Evolutionary conservation across 2,888 invertebrate species (phyloP).

Genomic region (Agrochola litura): DNA sequence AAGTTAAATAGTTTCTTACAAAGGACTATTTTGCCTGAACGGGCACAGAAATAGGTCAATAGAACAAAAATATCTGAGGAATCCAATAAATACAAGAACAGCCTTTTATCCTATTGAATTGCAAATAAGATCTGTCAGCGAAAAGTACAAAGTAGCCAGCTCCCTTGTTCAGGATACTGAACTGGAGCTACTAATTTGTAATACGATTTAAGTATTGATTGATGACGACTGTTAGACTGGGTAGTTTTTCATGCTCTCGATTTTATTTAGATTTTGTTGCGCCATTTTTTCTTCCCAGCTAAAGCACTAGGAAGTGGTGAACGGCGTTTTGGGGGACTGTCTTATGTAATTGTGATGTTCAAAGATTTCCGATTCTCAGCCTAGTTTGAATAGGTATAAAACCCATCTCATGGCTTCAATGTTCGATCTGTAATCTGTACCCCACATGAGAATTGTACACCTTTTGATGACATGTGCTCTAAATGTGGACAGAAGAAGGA

Average conservation of each 20-base stretch:
- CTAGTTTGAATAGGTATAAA: neutral
- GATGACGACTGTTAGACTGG: slow-evolving; percentile 11
- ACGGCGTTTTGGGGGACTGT: neutral
- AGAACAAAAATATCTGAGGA: slow-evolving; percentile 57
- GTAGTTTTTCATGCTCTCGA: neutral
- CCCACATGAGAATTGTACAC: too few relatives aligned
- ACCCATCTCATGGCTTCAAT: too few relatives aligned
- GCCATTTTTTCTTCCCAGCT: neutral
- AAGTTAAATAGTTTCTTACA: neutral
- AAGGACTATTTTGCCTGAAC: slow-evolving; percentile 1
- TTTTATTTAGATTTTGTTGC: neutral
- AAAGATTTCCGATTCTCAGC: neutral
- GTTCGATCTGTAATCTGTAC: too few relatives aligned
- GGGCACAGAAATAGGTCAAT: slow-evolving; percentile 33
- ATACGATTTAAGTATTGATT: slow-evolving; percentile 69
- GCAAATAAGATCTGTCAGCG: slow-evolving; percentile 78
- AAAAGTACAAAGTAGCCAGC: slow-evolving; percentile 78
- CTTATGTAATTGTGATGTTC: neutral
- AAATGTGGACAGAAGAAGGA: too few relatives aligned
- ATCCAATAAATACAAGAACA: slow-evolving; percentile 60
- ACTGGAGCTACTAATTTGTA: slow-evolving; percentile 68
- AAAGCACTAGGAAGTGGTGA: neutral
- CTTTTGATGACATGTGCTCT: too few relatives aligned
- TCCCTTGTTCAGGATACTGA: slow-evolving; percentile 67
- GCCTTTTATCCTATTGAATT: slow-evolving; percentile 72